Base-by-base conservation (phyloP, 2,888 invertebrate genomes). In the Xestoiulus laeticollis region DNA sequence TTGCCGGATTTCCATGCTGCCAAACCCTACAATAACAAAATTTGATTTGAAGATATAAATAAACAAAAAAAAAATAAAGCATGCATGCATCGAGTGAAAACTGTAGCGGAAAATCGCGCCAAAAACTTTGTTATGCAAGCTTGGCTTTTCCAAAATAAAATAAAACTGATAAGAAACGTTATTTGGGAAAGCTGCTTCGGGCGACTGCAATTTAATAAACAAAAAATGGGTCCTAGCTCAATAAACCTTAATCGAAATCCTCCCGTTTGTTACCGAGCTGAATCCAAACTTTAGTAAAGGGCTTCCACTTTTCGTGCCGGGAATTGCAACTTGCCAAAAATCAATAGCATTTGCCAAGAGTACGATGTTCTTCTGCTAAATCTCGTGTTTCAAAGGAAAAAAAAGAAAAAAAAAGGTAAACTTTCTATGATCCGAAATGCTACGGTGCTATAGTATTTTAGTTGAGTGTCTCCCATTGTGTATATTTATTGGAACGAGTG, bases 21-120 rank as follows among this genome's bases (percentile, higher is more conserved):
- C 84, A 84, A 84, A 38, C 84, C 84, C 84, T 84, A 33, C 19
- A 84, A 84, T 8, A 14, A 84, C 33, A 84, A 84, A 33, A n/a
- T 84, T 84, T n/a, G 32, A 32, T 84, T 38, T 22, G 22, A 19
- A 26, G 59, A 68, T 22, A 68, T 68, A 12, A 68, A 68, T 68
- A 68, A 68, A 48, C 48, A 48, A 2, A 48, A 48, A 5, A 48
- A 10, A 48, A 48, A 22, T 22, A 68, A n/a, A 22, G 22, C 6
- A 22, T 38, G 22, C n/a, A n/a, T 19, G 53, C 53, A 10, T 2
- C 19, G 53, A 2, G 53, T n/a, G 19, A 53, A n/a, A 2, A 53
- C 19, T n/a, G 8, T 1, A 6, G 22, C 22, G 48, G 4, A 48
- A 48, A 68, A 68, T 68, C 59, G 22, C 59, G 22, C 8, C 59